Base-by-base conservation (phyloP, 2,797 vertebrate species). In the Lerista edwardsae region DNA sequence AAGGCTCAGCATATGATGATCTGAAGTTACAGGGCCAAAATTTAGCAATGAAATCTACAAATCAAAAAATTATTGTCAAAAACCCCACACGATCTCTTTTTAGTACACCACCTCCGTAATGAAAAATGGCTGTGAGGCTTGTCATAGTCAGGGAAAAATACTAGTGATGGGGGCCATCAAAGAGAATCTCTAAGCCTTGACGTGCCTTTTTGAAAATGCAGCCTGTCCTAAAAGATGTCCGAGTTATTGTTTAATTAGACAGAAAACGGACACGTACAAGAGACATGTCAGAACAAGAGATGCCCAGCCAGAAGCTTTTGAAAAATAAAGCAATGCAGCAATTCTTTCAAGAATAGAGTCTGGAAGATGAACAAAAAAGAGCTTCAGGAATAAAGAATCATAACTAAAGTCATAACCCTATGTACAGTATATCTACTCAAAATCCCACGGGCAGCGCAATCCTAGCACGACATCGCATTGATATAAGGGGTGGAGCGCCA, bases 181-280 rank as follows among this genome's bases (percentile, higher is more conserved):
- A 71, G 12, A 31, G 73, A 68, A 74, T 77, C 92, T 80, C 86
- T 89, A 83, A 61, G 25, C 65, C 39, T 75, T 77, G 62, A 57
- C 36, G n/a, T n/a, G 25, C 57, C 79, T 79, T 75, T 79, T 55
- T 4, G 86, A 89, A 86, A 89, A 84, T 72, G 80, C 1, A 34
- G 75, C 57, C 68, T 77, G 67, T 36, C 64, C 67, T 73, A 75
- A n/a, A 21, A 39, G 2, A 59, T 11, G 11, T 75, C 61, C 78
- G 91, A 94, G 88, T 90, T 92, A 93, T 85, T 87, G 87, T 84
- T 93, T 93, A 93, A 92, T 93, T 92, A 91, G 77, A 41, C 76
- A 88, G 76, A 89, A 93, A 91, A 89, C 77, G 79, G 76, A n/a
- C 86, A 90, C 85, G 84, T n/a, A 55, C 17, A 87, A 84, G 73